Evolutionary conservation across 2,113 vertebrate species (phyloP), one percentile per base, ranked within the genome.

Genomic region (Amazona vittata): DNA sequence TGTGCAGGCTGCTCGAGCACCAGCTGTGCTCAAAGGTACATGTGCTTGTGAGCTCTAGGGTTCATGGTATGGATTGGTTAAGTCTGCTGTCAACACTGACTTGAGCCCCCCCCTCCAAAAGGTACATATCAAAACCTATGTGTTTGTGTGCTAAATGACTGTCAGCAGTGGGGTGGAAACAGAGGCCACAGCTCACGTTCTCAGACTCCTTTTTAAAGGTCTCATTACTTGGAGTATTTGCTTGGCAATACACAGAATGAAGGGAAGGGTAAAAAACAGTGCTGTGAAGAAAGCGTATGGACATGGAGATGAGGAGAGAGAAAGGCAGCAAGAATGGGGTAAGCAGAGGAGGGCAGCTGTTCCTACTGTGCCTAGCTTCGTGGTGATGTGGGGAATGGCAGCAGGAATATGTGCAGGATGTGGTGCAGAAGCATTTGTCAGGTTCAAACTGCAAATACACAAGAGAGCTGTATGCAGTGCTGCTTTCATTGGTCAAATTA

Each of bases 361-460:
- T 80, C 16, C 33, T 44, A 1, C 59, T 63, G 53, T 31, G 16
- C 18, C 25, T 71, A 59, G 16, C 22, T 29, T 49, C 24, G 31
- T 71, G 50, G 18, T 60, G n/a, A 24, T 2, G 0, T 8, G n/a
- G 26, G 44, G 4, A 64, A 21, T 1, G 1, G 43, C 6, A 14
- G 13, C 46, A 53, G 83, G 37, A 52, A 49, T 37, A 71, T 6
- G 37, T 1, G 0, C 8, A 29, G 39, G 74, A 62, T 60, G 39
- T 26, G 29, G 22, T 41, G 43, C 21, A 76, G 31, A 39, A 57
- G 14, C 16, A 16, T 71, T 69, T 69, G 12, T 68, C 59, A 39
- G 29, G 7, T 76, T 89, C 31, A 43, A 18, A 49, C 63, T 76
- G 57, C 25, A 57, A 53, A 44, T 75, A 20, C 5, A 11, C 6